These are phyloP conservation scores for Tenebrio molitor DNA, from an alignment of 1,140 invertebrate species.

Conservation along the genomic window DNA sequence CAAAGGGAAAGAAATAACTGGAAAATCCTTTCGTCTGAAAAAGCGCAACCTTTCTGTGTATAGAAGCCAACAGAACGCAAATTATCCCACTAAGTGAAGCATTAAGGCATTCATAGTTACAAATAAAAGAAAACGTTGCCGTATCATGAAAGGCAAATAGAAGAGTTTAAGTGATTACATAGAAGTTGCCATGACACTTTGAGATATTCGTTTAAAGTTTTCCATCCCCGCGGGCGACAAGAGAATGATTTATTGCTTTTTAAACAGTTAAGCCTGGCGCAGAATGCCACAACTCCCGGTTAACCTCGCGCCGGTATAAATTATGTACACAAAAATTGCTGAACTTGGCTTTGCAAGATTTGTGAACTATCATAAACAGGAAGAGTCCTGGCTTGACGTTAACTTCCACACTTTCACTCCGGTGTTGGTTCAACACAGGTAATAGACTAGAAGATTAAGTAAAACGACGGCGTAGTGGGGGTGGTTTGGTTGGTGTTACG, in stretches of 20 bases:
- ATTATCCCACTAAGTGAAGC: constrained; percentile 12
- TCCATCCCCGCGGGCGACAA: constrained; percentile 49
- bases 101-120: constrained; percentile 14
- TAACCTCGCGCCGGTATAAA: constrained; percentile 16
- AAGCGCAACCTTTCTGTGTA: background rate
- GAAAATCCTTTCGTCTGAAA: background rate
- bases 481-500: no score
- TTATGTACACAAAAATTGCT: constrained; percentile 22
- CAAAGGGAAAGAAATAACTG: constrained; percentile 16
- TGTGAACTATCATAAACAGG: constrained; percentile 1
- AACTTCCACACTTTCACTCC: no score
- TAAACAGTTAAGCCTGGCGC: constrained; percentile 49
- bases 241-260: constrained; percentile 56
- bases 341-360: background rate
- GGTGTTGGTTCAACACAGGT: no score
- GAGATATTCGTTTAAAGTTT: constrained; percentile 59
- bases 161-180: constrained; percentile 52
- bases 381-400: no score
- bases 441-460: no score
- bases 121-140: constrained; percentile 34
- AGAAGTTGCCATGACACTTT: constrained; percentile 53
- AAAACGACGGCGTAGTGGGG: no score
- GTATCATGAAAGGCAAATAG: constrained; percentile 47
- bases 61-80: constrained; percentile 2
- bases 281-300: constrained; percentile 19